Percentiles rank a stretch among this genome's conserved stretches.
Conservation (phyloP, 2,888 invertebrate genomes). For the Hydrotaea cyrtoneurina region DNA sequence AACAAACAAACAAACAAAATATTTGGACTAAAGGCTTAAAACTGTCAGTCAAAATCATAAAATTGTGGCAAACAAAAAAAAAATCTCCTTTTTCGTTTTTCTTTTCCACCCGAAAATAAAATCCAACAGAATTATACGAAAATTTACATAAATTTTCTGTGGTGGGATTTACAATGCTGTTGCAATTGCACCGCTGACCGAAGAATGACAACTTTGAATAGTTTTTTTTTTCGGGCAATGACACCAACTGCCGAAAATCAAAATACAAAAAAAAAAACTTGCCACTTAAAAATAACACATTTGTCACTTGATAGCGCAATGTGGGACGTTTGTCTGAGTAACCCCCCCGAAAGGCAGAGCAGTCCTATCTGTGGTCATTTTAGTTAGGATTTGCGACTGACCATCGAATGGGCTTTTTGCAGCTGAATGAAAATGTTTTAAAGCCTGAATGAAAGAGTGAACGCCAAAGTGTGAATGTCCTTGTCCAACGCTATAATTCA, state of each 20-base stretch:
- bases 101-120: background rate
- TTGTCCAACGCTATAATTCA: no score
- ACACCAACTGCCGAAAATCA: no score
- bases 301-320: conserved; percentile 57
- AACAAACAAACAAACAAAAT: conserved; percentile 23
- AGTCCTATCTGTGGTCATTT: no score
- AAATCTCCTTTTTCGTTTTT: conserved; percentile 24
- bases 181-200: conserved; percentile 11
- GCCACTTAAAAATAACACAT: conserved; percentile 58
- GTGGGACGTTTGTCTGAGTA: conserved; percentile 51
- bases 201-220: conserved; percentile 25
- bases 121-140: background rate
- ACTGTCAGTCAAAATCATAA: conserved; percentile 62
- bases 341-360: conserved; percentile 13
- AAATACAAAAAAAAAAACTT: conserved; percentile 22
- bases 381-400: no score
- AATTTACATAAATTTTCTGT: conserved; percentile 29
- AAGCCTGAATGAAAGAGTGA: no score
- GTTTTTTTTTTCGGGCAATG: conserved; percentile 29
- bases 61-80: conserved; percentile 53
- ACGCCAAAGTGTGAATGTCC: no score
- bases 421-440: no score
- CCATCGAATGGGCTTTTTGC: no score
- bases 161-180: conserved; percentile 27
- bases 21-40: conserved; percentile 50